Conservation (phyloP, 2,113 vertebrate species). For the Sinocyclocheilus grahami region DNA sequence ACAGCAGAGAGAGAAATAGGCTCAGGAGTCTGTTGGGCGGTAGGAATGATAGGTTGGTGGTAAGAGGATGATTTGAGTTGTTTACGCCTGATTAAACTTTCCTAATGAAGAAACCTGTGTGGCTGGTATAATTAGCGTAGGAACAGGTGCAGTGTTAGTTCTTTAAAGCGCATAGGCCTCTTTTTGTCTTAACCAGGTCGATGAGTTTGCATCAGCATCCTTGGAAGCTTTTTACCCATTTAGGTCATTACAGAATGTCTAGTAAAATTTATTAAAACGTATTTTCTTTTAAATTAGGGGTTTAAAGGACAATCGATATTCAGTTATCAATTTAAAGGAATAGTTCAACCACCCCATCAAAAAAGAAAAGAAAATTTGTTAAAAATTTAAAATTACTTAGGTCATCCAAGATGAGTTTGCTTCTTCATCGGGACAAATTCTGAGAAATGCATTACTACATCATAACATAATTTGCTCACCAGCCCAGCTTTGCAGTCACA, state of each 20-base stretch:
- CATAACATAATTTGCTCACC: too few species aligned
- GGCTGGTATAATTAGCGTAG: slow-evolving; percentile 9
- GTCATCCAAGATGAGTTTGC: too few species aligned
- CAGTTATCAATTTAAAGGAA: too few species aligned
- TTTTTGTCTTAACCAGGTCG: background rate
- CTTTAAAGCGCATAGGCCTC: background rate
- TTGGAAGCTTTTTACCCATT: background rate
- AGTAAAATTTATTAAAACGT: background rate
- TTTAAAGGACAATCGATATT: background rate
- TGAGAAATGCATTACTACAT: too few species aligned
- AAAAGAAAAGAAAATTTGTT: too few species aligned
- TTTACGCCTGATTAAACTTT: slow-evolving; percentile 15
- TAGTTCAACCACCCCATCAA: too few species aligned
- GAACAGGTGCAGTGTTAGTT: background rate
- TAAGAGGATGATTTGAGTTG: background rate
- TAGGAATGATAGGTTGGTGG: background rate
- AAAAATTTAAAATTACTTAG: too few species aligned
- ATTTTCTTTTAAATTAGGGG: background rate
- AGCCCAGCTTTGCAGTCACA: too few species aligned
- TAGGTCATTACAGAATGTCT: background rate
- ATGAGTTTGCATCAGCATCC: background rate
- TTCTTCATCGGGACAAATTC: too few species aligned
- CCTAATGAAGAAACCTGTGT: background rate
- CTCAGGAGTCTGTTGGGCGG: background rate
- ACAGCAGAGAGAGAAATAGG: background rate